Conservation (phyloP, 2,888 invertebrate genomes). For the Macroteleia sp. region DNA sequence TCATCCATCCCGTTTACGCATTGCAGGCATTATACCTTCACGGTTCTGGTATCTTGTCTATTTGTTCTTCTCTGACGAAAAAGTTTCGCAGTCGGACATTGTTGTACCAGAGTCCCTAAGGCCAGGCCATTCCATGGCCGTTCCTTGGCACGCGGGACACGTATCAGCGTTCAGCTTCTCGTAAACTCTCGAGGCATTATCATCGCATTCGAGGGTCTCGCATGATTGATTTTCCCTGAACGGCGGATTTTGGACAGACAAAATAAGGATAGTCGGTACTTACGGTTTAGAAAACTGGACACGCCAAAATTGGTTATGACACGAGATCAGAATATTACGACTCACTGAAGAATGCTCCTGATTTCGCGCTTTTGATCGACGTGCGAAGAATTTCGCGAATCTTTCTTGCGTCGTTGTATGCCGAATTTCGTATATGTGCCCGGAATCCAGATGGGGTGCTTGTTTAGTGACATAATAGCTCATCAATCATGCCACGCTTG, state of each 20-base stretch:
- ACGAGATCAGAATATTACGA: conserved; percentile 47
- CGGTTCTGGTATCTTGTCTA: neutral
- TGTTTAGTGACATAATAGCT: conserved; percentile 25
- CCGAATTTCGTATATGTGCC: conserved; percentile 1
- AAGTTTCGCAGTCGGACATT: neutral
- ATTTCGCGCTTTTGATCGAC: conserved; percentile 41
- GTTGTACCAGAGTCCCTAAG: conserved; percentile 12
- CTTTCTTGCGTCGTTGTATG: conserved; percentile 3
- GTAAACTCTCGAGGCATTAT: conserved; percentile 73
- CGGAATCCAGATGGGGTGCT: conserved; percentile 30
- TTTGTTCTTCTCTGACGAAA: neutral
- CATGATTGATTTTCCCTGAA: conserved; percentile 63
- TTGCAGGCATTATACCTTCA: conserved; percentile 27
- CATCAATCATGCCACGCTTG: conserved; percentile 19
- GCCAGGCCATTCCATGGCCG: neutral
- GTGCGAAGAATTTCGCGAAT: conserved; percentile 40
- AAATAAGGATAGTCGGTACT: conserved; percentile 41
- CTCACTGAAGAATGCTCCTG: conserved; percentile 33
- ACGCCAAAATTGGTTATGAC: conserved; percentile 43
- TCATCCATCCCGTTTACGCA: conserved; percentile 11
- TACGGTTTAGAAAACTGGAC: conserved; percentile 27
- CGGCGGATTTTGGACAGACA: conserved; percentile 37
- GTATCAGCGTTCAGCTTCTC: conserved; percentile 74
- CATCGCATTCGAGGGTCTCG: conserved; percentile 65
- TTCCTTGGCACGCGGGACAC: conserved; percentile 69